Evolutionary conservation across 2,797 vertebrate genomes (phyloP).

Genomic region (Mormyrops attenuatus): DNA sequence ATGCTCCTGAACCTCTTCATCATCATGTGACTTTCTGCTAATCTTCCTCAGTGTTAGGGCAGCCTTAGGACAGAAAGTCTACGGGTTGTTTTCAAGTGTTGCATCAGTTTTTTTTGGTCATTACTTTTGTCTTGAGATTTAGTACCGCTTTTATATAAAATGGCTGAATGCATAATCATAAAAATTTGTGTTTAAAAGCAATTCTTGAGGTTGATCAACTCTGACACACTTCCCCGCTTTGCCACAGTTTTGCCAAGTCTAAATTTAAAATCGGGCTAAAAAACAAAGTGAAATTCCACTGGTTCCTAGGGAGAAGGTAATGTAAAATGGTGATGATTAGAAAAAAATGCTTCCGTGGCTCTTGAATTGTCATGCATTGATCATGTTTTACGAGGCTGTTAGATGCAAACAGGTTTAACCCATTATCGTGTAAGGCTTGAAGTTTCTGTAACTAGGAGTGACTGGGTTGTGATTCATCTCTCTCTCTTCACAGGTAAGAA

Average conservation of each 20-base stretch:
- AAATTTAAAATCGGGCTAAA: not conserved
- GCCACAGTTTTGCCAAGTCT: not conserved
- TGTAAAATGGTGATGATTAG: not conserved
- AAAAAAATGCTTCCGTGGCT: not conserved
- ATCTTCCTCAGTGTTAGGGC: not conserved
- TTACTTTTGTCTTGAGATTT: not conserved
- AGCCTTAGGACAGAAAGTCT: not conserved
- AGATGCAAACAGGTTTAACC: not conserved
- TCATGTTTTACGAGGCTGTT: not conserved
- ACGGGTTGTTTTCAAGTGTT: not conserved
- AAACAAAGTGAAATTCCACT: not conserved
- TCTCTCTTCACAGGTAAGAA: conserved; percentile 69
- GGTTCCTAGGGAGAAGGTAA: not conserved
- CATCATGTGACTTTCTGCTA: not conserved
- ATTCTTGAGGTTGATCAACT: not conserved
- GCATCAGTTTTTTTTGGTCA: not conserved
- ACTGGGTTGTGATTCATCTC: not conserved
- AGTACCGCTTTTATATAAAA: not conserved
- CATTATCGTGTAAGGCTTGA: not conserved
- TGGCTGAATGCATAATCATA: not conserved
- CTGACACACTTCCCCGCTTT: not conserved
- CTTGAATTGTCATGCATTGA: not conserved
- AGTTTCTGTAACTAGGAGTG: not conserved
- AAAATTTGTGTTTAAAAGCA: not conserved
- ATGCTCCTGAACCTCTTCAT: not conserved